A percentile compares a stretch with the other conserved stretches of the same genome.
Conservation (phyloP, 2,888 invertebrate species). For the Coelopa pilipes region DNA sequence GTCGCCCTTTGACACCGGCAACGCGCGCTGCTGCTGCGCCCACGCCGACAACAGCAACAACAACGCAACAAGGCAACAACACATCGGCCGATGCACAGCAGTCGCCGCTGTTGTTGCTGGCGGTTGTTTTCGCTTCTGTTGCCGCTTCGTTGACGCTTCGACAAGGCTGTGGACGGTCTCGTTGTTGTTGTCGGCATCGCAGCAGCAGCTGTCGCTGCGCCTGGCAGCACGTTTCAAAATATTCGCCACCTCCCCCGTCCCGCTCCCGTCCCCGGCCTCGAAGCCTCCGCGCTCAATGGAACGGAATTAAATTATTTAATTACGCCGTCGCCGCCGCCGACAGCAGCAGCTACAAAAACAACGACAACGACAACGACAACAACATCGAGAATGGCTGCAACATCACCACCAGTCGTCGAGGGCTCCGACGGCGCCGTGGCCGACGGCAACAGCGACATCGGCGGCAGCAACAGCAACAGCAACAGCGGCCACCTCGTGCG, state of each 20-base stretch:
- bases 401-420: slow-evolving; percentile 21
- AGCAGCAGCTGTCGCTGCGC: slow-evolving; percentile 10
- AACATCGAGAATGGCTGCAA: not conserved
- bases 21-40: slow-evolving; percentile 8
- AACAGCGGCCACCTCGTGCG: slow-evolving; percentile 35
- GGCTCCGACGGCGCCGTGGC: slow-evolving; percentile 33
- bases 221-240: slow-evolving; percentile 16
- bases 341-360: slow-evolving; percentile 7
- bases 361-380: not conserved
- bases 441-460: slow-evolving; percentile 1
- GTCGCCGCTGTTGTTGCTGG: not conserved
- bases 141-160: not conserved
- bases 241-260: not conserved
- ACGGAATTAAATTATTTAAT: slow-evolving; percentile 28
- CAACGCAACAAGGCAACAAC: not conserved
- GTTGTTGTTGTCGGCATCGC: not conserved
- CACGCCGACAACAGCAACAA: not conserved
- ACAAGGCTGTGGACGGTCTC: not conserved
- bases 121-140: not conserved
- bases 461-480: slow-evolving; percentile 25
- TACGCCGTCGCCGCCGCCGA: not conserved
- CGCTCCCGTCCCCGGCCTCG: not conserved
- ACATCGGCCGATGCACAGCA: not conserved
- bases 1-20: slow-evolving; percentile 3
- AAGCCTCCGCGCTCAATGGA: slow-evolving; percentile 1